Conservation (phyloP, 2,888 invertebrate genomes). For the Polymixis flavicincta region DNA sequence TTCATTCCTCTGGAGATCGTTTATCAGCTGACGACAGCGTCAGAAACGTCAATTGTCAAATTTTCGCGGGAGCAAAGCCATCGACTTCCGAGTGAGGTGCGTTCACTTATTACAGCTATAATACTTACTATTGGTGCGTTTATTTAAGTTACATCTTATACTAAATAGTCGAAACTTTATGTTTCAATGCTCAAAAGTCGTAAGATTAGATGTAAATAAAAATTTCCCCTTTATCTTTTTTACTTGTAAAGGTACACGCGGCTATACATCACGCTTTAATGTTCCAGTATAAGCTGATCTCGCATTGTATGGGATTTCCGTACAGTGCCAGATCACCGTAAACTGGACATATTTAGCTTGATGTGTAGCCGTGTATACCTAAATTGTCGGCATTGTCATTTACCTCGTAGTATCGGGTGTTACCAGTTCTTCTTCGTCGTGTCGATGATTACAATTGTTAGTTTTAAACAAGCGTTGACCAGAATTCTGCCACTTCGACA, state of each 20-base stretch:
- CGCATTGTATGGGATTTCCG: no score
- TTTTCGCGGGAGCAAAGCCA: slow-evolving; percentile 78
- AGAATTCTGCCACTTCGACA: no score
- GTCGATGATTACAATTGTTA: no score
- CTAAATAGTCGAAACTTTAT: background rate
- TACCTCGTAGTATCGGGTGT: background rate
- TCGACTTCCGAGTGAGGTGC: slow-evolving; percentile 27
- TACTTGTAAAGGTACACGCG: background rate
- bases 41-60: slow-evolving; percentile 76
- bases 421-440: background rate
- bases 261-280: no score
- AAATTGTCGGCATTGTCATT: background rate
- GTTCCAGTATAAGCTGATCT: no score
- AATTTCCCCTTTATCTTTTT: background rate
- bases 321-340: no score
- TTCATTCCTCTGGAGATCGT: slow-evolving; percentile 35
- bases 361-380: no score
- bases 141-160: background rate
- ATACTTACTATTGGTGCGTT: background rate
- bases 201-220: background rate
- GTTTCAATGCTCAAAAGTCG: background rate
- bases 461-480: no score
- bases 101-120: slow-evolving; percentile 4
- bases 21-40: slow-evolving; percentile 75
- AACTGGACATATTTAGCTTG: no score